Evolutionary conservation across 2,888 invertebrate genomes (phyloP), one percentile per base, ranked within the genome.

Genomic region (Hirudinaria manillensis): DNA sequence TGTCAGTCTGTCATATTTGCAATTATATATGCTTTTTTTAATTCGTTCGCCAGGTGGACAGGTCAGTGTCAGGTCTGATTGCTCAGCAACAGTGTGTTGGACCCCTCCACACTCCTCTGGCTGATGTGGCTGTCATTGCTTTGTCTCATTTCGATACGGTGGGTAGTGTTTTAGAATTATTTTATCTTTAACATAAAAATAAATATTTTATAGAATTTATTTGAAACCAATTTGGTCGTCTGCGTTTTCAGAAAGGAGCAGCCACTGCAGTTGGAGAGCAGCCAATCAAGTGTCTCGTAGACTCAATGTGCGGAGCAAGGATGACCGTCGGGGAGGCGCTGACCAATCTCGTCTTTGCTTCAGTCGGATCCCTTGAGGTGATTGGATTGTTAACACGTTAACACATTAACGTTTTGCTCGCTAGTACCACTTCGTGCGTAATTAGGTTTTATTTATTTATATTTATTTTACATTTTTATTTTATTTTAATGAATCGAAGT

Each of bases 51-150:
- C 74, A 78, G 78, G 78, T 80, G n/a, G 87, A 87, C 79, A 81
- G 97, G 65, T 96, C 95, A 83, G 97, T 98, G 13, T 92, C 94
- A 1, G 98, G 98, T 0, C 87, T 98, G 24, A 89, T 98, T 76
- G 98, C 94, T 0, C 97, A 97, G 85, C 98, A 99, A 83, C 99
- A 99, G 85, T 98, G 98, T 84, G 94, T 98, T 34, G 98, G 99
- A 0, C 96, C 97, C 0, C 86, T 98, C 0, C 98, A 98, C 85
- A 94, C 95, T 0, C 98, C 99, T 0, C 87, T 98, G 4, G 93
- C 97, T 0, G 95, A 99, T 86, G 95, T 92, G 77, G 97, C 93
- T 0, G 90, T 97, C 71, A 82, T 83, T 6, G 93, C 94, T 0
- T 88, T 96, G 36, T 93, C 94, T 0, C 90, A 94, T 85, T 91